A percentile compares a stretch with the other conserved stretches of the same genome.
phyloP scores from a whole-genome alignment of 2,888 invertebrate species.

The Caenorhabditis afra region DNA sequence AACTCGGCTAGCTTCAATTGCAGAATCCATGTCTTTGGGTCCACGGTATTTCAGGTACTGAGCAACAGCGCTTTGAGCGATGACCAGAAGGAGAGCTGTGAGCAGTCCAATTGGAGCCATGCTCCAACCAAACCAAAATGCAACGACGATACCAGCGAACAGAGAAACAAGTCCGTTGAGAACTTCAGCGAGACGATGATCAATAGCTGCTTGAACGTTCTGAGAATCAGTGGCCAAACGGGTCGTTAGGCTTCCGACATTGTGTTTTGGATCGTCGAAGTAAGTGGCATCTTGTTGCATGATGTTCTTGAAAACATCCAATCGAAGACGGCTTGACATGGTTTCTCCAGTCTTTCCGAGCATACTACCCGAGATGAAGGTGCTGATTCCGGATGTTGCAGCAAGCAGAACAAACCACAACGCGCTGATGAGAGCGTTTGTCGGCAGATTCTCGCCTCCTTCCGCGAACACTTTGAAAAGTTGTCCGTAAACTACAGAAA shows the following conservation, averaged over 20 bases:
- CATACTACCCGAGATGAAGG: conserved; percentile 67
- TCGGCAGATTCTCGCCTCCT: conserved; percentile 36
- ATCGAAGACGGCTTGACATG: conserved; percentile 74
- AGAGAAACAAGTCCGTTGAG: conserved; percentile 69
- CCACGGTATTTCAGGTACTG: conserved; percentile 72
- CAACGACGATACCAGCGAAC: conserved; percentile 70
- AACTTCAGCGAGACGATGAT: conserved; percentile 75
- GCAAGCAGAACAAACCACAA: conserved; percentile 64
- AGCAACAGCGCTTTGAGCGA: conserved; percentile 63
- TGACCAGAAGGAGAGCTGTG: conserved; percentile 62
- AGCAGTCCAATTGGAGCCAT: conserved; percentile 75
- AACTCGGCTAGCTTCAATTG: conserved; percentile 72
- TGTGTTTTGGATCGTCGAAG: conserved; percentile 81
- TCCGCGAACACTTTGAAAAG: conserved; percentile 68
- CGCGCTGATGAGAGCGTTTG: conserved; percentile 50
- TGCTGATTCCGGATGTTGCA: conserved; percentile 59
- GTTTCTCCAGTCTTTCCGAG: conserved; percentile 71
- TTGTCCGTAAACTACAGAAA: conserved; percentile 76
- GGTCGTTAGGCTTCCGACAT: conserved; percentile 81
- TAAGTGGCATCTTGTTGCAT: conserved; percentile 81
- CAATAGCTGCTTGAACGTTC: conserved; percentile 81
- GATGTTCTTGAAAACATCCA: conserved; percentile 80
- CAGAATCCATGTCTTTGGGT: conserved; percentile 66
- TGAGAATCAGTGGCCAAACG: conserved; percentile 82
- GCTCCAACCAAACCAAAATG: conserved; percentile 74